Conservation (phyloP, 1,140 invertebrate species). For the Drosophila obscura region DNA sequence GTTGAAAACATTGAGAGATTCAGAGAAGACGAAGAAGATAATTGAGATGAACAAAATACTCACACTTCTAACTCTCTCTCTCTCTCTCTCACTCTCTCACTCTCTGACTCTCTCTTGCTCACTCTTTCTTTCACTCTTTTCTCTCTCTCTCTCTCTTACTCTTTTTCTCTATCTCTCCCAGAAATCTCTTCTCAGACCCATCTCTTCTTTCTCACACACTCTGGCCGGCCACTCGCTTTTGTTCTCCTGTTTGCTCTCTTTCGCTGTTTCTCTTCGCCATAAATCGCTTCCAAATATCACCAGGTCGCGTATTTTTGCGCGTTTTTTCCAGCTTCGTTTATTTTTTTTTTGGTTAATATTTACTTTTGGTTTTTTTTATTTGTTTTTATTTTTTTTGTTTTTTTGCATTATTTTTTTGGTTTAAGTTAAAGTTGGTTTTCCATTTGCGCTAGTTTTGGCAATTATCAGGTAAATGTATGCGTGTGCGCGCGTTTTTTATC, state of each 20-base stretch:
- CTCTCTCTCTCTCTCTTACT: conserved; percentile 1
- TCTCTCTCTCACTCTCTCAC: conserved; percentile 17
- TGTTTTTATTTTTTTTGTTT: conserved; percentile 11
- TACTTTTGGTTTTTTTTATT: conserved; percentile 7
- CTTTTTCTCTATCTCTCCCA: conserved; percentile 4
- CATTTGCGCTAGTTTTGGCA: conserved; percentile 22
- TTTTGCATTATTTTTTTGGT: conserved; percentile 5
- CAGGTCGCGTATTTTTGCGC: not conserved
- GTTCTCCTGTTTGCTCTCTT: too few species aligned
- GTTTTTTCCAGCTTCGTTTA: conserved; percentile 14
- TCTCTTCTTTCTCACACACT: conserved; percentile 7
- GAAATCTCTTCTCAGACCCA: conserved; percentile 1
- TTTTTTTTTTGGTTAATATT: conserved; percentile 1
- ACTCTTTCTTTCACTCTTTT: not conserved
- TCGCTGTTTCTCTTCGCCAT: too few species aligned
- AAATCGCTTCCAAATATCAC: too few species aligned
- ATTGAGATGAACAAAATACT: conserved; percentile 62
- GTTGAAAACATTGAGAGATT: conserved; percentile 20
- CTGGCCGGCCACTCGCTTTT: too few species aligned
- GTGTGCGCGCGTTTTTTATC: conserved; percentile 32
- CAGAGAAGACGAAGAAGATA: conserved; percentile 18
- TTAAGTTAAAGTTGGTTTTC: conserved; percentile 30
- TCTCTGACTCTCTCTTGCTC: conserved; percentile 4
- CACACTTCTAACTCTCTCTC: conserved; percentile 51
- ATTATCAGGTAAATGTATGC: conserved; percentile 4